These are phyloP conservation scores for Ephestia elutella DNA, from an alignment of 1,140 invertebrate genomes.

Conservation along the genomic window DNA sequence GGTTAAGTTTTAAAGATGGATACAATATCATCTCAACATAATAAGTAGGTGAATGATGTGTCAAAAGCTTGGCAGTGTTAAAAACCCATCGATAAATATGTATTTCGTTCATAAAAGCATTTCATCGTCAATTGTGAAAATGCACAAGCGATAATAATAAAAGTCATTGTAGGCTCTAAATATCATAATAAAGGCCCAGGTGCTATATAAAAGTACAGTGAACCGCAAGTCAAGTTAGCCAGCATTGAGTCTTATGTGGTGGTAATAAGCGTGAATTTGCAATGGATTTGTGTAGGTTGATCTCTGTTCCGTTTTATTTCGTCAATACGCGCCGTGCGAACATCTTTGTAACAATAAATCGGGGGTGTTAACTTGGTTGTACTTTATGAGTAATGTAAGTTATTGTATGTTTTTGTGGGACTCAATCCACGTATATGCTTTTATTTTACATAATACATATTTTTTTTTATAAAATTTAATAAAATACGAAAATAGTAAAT, in stretches of 20 bases:
- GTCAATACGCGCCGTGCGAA: constrained; percentile 26
- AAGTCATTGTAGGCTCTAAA: constrained; percentile 12
- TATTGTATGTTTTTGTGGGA: too few relatives aligned
- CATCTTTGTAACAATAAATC: constrained; percentile 28
- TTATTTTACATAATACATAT: too few relatives aligned
- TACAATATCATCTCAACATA: too few relatives aligned
- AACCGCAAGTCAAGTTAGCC: too few relatives aligned
- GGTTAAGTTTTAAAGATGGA: too few relatives aligned
- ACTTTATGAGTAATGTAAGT: constrained; percentile 8
- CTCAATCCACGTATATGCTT: too few relatives aligned
- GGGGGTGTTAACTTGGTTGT: constrained; percentile 17
- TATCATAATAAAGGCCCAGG: constrained; percentile 14
- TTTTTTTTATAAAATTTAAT: too few relatives aligned
- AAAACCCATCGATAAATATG: background rate
- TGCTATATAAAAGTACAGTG: constrained; percentile 12
- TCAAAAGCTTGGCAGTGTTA: background rate
- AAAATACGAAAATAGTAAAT: too few relatives aligned
- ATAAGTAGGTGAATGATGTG: background rate
- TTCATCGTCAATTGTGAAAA: constrained; percentile 8
- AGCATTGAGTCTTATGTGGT: too few relatives aligned
- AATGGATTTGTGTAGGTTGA: too few relatives aligned
- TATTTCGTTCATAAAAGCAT: background rate
- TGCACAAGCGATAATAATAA: constrained; percentile 6
- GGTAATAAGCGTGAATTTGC: too few relatives aligned
- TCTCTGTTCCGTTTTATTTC: constrained; percentile 25